phyloP scores from a whole-genome alignment of 2,888 invertebrate genomes.

The Acholoe squamosa region DNA sequence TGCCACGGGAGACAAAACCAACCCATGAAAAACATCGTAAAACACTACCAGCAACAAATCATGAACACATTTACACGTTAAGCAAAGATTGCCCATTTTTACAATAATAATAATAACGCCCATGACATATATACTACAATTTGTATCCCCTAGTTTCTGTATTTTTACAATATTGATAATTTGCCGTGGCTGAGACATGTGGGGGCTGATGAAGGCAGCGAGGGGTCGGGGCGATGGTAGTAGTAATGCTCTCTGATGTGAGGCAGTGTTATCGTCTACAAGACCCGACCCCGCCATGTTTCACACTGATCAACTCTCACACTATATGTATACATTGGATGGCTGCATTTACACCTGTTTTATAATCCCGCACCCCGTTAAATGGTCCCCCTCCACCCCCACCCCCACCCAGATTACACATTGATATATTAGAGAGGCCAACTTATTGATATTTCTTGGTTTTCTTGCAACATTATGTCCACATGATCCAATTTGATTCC shows the following conservation, averaged over 20 bases:
- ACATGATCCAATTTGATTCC: too few species aligned
- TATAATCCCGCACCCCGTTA: not conserved
- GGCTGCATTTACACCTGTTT: not conserved
- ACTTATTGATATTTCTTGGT: too few species aligned
- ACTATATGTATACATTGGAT: not conserved
- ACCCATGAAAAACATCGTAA: not conserved
- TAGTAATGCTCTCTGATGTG: constrained; percentile 36
- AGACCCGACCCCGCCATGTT: not conserved
- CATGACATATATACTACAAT: too few species aligned
- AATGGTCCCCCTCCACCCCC: not conserved
- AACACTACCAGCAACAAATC: not conserved
- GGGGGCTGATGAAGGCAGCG: not conserved
- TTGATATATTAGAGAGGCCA: too few species aligned
- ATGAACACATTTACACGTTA: not conserved
- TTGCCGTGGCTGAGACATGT: not conserved
- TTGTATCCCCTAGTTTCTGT: too few species aligned
- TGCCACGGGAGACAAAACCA: not conserved
- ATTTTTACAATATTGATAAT: too few species aligned
- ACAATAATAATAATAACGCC: too few species aligned
- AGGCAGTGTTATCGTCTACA: constrained; percentile 23
- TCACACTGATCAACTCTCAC: too few species aligned
- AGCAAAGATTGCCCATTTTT: too few species aligned
- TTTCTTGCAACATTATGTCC: too few species aligned
- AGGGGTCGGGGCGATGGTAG: constrained; percentile 29
- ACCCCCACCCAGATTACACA: too few species aligned